phyloP scores from a whole-genome alignment of 2,888 invertebrate genomes.

The Fragum sueziense region DNA sequence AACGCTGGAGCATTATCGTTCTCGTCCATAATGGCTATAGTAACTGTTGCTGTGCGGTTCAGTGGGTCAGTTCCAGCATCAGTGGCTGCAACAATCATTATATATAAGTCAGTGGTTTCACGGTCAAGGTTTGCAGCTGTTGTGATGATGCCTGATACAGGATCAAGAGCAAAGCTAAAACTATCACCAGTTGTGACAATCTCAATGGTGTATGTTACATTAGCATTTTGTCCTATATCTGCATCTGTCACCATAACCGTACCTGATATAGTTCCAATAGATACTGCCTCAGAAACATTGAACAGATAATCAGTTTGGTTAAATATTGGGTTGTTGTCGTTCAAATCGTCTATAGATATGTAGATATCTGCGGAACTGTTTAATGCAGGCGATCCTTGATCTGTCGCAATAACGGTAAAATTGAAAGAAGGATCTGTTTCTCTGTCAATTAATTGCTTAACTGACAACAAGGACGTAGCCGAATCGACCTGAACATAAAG shows the following conservation, averaged over 20 bases:
- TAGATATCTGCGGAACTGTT: slow-evolving; percentile 89
- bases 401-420: slow-evolving; percentile 89
- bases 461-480: slow-evolving; percentile 59
- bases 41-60: slow-evolving; percentile 63
- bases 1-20: slow-evolving; percentile 77
- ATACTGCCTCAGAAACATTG: slow-evolving; percentile 68
- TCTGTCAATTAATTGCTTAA: slow-evolving; percentile 67
- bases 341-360: slow-evolving; percentile 68
- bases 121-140: slow-evolving; percentile 63
- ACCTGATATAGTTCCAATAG: slow-evolving; percentile 60
- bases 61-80: slow-evolving; percentile 68
- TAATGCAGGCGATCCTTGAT: slow-evolving; percentile 92
- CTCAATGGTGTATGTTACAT: slow-evolving; percentile 58
- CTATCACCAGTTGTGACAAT: slow-evolving; percentile 56
- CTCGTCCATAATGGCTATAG: slow-evolving; percentile 68
- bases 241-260: slow-evolving; percentile 67
- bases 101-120: slow-evolving; percentile 62
- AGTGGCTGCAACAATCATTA: slow-evolving; percentile 60
- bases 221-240: slow-evolving; percentile 68
- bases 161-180: slow-evolving; percentile 60
- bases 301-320: slow-evolving; percentile 60
- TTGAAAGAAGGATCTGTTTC: slow-evolving; percentile 63
- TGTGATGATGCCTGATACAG: slow-evolving; percentile 59
- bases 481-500: slow-evolving; percentile 61
- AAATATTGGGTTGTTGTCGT: slow-evolving; percentile 73